Evolutionary conservation across 1,140 invertebrate genomes (phyloP).

Genomic region (Papilio polyxenes): DNA sequence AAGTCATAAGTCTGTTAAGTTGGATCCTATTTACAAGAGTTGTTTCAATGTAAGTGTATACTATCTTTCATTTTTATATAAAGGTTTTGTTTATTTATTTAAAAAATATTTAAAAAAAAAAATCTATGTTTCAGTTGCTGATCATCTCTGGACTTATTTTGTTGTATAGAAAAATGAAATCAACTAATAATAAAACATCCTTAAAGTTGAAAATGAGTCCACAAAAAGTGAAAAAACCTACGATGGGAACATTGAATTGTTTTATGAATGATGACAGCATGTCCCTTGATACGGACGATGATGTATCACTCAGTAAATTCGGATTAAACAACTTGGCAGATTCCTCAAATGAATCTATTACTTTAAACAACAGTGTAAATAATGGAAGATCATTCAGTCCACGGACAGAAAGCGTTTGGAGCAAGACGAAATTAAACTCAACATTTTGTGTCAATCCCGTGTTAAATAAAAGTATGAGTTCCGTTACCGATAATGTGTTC

Average conservation of each 20-base stretch:
- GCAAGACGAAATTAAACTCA: conserved; percentile 69
- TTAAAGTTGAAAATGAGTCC: conserved; percentile 53
- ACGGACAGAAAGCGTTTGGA: conserved; percentile 63
- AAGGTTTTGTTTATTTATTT: conserved; percentile 15
- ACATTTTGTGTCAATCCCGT: conserved; percentile 70
- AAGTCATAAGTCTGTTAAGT: conserved; percentile 48
- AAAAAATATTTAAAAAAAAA: neutral
- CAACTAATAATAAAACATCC: conserved; percentile 48
- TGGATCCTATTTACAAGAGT: conserved; percentile 59
- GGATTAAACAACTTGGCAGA: conserved; percentile 69
- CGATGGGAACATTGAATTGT: conserved; percentile 52
- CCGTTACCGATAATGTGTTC: conserved; percentile 65
- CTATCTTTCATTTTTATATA: too few relatives aligned
- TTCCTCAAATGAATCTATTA: conserved; percentile 69
- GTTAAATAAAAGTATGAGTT: conserved; percentile 57
- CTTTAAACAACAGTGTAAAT: conserved; percentile 58
- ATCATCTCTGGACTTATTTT: conserved; percentile 60
- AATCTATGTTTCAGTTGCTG: conserved; percentile 61
- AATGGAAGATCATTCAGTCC: conserved; percentile 70
- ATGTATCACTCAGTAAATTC: conserved; percentile 74
- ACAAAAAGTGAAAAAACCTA: conserved; percentile 62
- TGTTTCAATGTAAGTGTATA: conserved; percentile 62
- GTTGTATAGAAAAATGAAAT: conserved; percentile 62
- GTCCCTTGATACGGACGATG: conserved; percentile 69
- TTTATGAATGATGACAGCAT: conserved; percentile 62